Base-by-base conservation (phyloP, 2,113 vertebrate species). In the Cynoglossus semilaevis region DNA sequence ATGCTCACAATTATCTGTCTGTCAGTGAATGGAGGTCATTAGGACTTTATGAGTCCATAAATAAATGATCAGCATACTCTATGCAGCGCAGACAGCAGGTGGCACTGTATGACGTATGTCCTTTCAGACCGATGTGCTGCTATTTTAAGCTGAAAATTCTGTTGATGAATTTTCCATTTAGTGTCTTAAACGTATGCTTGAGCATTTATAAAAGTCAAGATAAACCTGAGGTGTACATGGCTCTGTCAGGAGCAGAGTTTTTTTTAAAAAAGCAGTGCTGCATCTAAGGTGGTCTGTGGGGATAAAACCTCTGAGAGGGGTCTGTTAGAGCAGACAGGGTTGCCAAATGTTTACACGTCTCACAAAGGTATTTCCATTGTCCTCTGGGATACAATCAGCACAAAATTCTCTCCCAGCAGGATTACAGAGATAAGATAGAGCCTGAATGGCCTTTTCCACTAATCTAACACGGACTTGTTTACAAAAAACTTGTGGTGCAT, bases 331-430 rank as follows among this genome's bases (percentile, higher is more conserved):
- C 72, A 63, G 48, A 56, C 41, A 53, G 73, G 60, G 44, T 72
- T 76, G 79, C 60, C 77, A 76, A 83, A 84, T 86, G 86, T 88
- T 89, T 86, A 87, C 84, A 83, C 80, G 77, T 81, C 75, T 81
- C 76, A 71, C 40, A 71, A 51, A 77, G 74, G 76, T 87, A 84
- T 89, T 87, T 86, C 86, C 81, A 85, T 86, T 84, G 85, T 85
- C 85, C 70, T n/a, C 71, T 1, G 80, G 79, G 87, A 88, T 79
- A 86, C 80, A 79, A 88, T 87, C 83, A 85, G 83, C 77, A 69
- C 72, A 75, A 77, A 72, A 72, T 52, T 79, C 76, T 75, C 72
- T 83, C 80, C 79, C 70, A 37, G 79, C 72, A 77, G 85, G 81
- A 82, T 88, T 85, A 81, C 52, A 42, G 41, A 88, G 81, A 88